phyloP scores from a whole-genome alignment of 2,113 vertebrate genomes.

The Amblyopsis rosae region DNA sequence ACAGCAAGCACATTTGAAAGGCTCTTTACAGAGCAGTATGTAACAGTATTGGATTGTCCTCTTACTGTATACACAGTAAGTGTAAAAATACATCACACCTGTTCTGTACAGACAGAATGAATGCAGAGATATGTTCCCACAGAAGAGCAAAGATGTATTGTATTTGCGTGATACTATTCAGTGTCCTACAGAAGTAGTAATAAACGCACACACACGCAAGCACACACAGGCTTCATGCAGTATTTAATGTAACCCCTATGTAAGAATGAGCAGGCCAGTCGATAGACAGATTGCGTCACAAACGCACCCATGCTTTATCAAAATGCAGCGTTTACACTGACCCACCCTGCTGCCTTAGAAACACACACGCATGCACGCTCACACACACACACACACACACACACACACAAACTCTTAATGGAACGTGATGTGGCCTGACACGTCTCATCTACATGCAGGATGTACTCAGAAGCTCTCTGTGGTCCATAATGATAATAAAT shows the following conservation, averaged over 20 bases:
- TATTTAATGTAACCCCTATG: no score
- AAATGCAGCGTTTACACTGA: not conserved
- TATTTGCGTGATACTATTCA: no score
- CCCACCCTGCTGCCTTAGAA: not conserved
- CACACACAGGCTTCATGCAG: not conserved
- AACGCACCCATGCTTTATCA: conserved; percentile 7
- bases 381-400: conserved; percentile 6
- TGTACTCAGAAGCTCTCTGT: conserved; percentile 38
- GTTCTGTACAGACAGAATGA: no score
- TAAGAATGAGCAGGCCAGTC: no score
- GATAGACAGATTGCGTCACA: not conserved
- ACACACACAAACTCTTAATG: conserved; percentile 52
- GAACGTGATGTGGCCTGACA: conserved; percentile 65
- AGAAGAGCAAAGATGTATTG: no score
- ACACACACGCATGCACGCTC: conserved; percentile 11
- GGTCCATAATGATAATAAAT: conserved; percentile 62
- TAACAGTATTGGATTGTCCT: no score
- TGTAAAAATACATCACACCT: no score
- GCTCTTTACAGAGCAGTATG: no score
- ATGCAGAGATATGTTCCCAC: no score
- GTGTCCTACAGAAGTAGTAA: no score
- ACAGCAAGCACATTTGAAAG: no score
- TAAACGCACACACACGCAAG: not conserved
- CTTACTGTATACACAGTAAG: no score
- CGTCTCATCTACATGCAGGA: conserved; percentile 67